Evolutionary conservation across 2,888 invertebrate species (phyloP), one percentile per base, ranked within the genome.

Genomic region (Choreutis nemorana): DNA sequence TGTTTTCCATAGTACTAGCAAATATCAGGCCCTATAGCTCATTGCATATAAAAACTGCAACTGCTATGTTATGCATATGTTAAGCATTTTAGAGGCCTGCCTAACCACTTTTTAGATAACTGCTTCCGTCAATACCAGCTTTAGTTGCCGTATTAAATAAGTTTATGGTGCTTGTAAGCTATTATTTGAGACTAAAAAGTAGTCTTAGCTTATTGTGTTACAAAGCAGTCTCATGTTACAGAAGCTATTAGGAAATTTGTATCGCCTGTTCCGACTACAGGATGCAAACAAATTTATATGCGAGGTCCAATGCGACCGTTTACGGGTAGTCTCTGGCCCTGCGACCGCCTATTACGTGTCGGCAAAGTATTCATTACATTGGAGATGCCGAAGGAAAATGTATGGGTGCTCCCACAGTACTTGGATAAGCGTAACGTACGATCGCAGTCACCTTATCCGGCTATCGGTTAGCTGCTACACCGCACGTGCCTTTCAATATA

Each of bases 401-500:
- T 55, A 60, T 50, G 56, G 56, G 52, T 44, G 54, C 51, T 54
- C 49, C 53, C 52, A 53, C 39, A 45, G 50, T 45, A 53, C 39
- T 47, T 39, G 50, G 60, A 62, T 63, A 62, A 64, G 59, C 60
- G 57, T 59, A 58, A 73, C 59, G 49, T 66, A 70, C 62, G 66
- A 65, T 62, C 57, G 48, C 45, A 48, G 45, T 44, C 42, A 37
- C 54, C 58, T 63, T 72, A 72, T 70, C 72, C 58, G 50, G 50
- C 51, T 57, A 65, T 65, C 62, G 42, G 50, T 48, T 48, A 45
- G 32, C 39, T 39, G 48, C 46, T 55, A 61, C 55, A 51, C 50
- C 51, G 68, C 65, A 63, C 66, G 70, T 65, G 72, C 59, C 58
- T 57, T 50, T 48, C 62, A 54, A 63, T 60, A 56, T 56, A 42